These are phyloP conservation scores for Agrilus mali DNA, from an alignment of 2,888 invertebrate genomes.

Conservation along the genomic window DNA sequence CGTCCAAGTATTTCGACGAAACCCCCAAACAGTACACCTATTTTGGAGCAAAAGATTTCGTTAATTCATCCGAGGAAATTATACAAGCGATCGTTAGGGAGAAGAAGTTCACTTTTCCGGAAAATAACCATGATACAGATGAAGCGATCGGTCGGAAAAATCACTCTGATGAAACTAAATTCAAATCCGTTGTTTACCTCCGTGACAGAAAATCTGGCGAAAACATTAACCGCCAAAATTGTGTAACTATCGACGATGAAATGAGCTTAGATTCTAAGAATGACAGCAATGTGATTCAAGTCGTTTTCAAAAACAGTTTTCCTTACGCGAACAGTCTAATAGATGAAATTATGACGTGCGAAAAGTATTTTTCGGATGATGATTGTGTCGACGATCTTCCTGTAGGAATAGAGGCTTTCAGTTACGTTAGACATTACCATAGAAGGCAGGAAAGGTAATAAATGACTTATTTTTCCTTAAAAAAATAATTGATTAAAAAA, in stretches of 20 bases:
- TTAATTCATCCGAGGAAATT: slow-evolving; percentile 35
- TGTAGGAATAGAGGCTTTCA: slow-evolving; percentile 31
- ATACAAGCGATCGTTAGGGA: slow-evolving; percentile 32
- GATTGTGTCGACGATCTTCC: slow-evolving; percentile 29
- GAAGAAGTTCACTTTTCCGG: slow-evolving; percentile 32
- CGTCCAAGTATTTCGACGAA: slow-evolving; percentile 31
- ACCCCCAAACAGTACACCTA: slow-evolving; percentile 37
- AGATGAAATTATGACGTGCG: slow-evolving; percentile 25
- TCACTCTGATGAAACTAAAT: slow-evolving; percentile 18
- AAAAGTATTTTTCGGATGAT: slow-evolving; percentile 20
- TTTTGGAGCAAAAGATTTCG: slow-evolving; percentile 44
- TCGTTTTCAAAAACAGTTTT: slow-evolving; percentile 30
- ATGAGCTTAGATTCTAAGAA: slow-evolving; percentile 26
- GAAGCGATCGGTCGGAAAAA: slow-evolving; percentile 5
- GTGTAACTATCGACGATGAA: slow-evolving; percentile 23
- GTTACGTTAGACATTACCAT: slow-evolving; percentile 22
- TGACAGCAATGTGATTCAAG: slow-evolving; percentile 26
- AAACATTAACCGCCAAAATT: slow-evolving; percentile 11
- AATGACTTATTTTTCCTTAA: neutral
- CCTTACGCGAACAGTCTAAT: slow-evolving; percentile 29
- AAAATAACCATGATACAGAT: slow-evolving; percentile 35
- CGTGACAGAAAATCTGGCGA: slow-evolving; percentile 16
- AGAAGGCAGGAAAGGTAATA: slow-evolving; percentile 10
- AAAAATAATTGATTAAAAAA: no score
- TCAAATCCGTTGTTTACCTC: slow-evolving; percentile 31